A percentile compares a stretch with the other conserved stretches of the same genome.
Evolutionary conservation across 92 coral and sea anemone genomes (phyloP).

Genomic region (Phymanthus crucifer): DNA sequence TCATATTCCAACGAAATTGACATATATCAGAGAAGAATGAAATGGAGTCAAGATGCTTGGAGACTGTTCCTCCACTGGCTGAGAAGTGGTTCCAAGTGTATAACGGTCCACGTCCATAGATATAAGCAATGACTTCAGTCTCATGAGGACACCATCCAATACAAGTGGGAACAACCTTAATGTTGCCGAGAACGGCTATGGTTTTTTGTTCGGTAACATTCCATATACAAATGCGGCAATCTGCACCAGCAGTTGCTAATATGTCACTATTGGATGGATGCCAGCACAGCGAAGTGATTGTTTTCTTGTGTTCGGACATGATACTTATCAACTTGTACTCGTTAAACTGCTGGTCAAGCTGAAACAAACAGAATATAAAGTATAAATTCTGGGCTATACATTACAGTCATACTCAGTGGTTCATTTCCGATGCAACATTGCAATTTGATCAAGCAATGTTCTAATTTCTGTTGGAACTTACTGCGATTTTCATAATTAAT

Average conservation of each 20-base stretch:
- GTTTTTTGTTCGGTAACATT: slow-evolving; percentile 73
- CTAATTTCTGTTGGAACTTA: no score
- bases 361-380: slow-evolving; percentile 14
- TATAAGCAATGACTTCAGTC: slow-evolving; percentile 63
- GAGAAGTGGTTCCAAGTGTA: slow-evolving; percentile 67
- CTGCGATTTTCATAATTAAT: no score
- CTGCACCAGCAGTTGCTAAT: slow-evolving; percentile 84
- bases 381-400: no score
- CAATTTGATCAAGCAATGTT: no score
- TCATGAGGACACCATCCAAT: slow-evolving; percentile 95
- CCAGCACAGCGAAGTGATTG: slow-evolving; percentile 92
- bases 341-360: slow-evolving; percentile 78
- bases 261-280: slow-evolving; percentile 75
- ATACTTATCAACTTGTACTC: slow-evolving; percentile 81
- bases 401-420: no score
- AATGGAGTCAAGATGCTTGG: slow-evolving; percentile 77
- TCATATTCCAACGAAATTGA: slow-evolving; percentile 91
- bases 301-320: slow-evolving; percentile 90
- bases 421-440: no score
- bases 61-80: slow-evolving; percentile 56
- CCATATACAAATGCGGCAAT: slow-evolving; percentile 83
- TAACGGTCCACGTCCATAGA: slow-evolving; percentile 93
- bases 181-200: slow-evolving; percentile 55
- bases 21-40: slow-evolving; percentile 82
- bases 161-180: slow-evolving; percentile 66